These are phyloP conservation scores for Gerris buenoi DNA, from an alignment of 1,140 invertebrate species.

Conservation along the genomic window DNA sequence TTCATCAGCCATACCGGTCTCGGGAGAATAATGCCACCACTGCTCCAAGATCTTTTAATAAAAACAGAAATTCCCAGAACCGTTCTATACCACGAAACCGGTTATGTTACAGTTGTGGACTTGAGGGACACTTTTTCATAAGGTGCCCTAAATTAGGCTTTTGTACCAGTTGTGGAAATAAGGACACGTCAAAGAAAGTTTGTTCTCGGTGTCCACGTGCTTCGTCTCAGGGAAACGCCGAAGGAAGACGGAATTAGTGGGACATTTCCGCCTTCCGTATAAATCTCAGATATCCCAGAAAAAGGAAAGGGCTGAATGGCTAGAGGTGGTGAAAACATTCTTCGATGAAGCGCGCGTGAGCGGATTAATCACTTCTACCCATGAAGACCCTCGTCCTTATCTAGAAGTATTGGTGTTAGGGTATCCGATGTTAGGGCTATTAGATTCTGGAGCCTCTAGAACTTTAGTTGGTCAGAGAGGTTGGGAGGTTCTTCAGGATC, in stretches of 20 bases:
- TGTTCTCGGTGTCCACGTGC: neutral
- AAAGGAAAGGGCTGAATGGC: neutral
- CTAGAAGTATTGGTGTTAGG: neutral
- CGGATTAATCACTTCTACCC: neutral
- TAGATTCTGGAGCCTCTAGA: neutral
- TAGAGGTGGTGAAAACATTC: neutral
- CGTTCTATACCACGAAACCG: neutral
- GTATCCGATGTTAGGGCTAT: neutral
- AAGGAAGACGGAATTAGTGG: neutral
- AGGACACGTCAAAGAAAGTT: neutral
- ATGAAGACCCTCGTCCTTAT: neutral
- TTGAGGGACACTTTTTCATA: neutral
- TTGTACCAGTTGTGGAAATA: neutral
- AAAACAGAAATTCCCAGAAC: neutral
- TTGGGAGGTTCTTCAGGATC: neutral
- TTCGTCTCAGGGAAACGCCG: neutral
- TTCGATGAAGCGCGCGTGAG: neutral
- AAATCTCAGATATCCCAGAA: neutral
- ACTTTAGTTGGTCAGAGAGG: neutral
- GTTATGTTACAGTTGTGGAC: neutral
- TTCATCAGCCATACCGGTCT: neutral
- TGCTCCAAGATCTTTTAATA: neutral
- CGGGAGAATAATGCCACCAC: neutral
- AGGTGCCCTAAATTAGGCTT: neutral
- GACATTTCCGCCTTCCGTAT: neutral